phyloP scores from a whole-genome alignment of 1,140 invertebrate species.

The Piezodorus guildinii region DNA sequence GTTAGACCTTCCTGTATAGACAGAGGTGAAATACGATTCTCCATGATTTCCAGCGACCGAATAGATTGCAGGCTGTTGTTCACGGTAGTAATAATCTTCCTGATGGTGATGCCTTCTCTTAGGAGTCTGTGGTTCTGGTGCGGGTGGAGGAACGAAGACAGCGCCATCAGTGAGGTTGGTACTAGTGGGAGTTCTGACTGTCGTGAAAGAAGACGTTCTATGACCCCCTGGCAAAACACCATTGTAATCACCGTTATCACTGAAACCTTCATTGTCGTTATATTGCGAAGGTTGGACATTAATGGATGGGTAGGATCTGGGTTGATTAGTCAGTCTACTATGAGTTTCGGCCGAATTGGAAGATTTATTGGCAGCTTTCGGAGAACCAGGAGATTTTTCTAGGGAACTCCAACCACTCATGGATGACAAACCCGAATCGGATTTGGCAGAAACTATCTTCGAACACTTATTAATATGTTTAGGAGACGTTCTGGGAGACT shows the following conservation, averaged over 20 bases:
- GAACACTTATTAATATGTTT: constrained; percentile 53
- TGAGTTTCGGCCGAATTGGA: background rate
- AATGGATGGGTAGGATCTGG: constrained; percentile 10
- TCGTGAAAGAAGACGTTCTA: constrained; percentile 38
- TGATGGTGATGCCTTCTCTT: constrained; percentile 15
- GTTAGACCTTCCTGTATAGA: constrained; percentile 54
- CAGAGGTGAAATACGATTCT: constrained; percentile 52
- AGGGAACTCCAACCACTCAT: constrained; percentile 69
- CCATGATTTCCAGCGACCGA: constrained; percentile 58
- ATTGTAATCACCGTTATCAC: constrained; percentile 26
- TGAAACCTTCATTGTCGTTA: constrained; percentile 14
- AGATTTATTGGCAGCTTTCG: constrained; percentile 33
- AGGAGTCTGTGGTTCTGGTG: constrained; percentile 31
- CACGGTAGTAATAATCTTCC: constrained; percentile 1
- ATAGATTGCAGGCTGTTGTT: constrained; percentile 54
- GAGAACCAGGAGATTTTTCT: constrained; percentile 69
- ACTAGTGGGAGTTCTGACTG: constrained; percentile 35
- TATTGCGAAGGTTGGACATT: constrained; percentile 10
- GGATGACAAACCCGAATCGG: constrained; percentile 71
- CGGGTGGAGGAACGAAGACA: constrained; percentile 39
- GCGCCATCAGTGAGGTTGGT: constrained; percentile 24
- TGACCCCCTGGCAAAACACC: constrained; percentile 36
- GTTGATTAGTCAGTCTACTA: background rate
- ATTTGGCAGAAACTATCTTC: constrained; percentile 57
- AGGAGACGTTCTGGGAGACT: constrained; percentile 59